Conservation (phyloP, 2,888 invertebrate genomes). For the Mythimna ferrago region DNA sequence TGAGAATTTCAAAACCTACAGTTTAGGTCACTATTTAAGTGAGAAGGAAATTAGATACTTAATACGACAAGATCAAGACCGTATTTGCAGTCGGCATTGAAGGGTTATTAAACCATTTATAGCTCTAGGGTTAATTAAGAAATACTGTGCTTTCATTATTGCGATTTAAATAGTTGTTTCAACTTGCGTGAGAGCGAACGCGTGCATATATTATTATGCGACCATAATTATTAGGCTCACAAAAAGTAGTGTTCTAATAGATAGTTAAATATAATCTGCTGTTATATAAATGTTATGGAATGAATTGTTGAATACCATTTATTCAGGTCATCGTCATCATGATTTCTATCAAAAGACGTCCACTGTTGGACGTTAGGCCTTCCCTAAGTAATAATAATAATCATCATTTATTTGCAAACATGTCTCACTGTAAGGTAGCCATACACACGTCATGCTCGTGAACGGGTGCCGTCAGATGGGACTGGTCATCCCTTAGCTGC, state of each 20-base stretch:
- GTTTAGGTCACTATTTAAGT: slow-evolving; percentile 7
- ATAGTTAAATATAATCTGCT: background rate
- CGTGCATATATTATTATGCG: slow-evolving; percentile 22
- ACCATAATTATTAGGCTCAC: slow-evolving; percentile 18
- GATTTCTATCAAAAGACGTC: too few species aligned
- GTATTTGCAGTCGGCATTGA: slow-evolving; percentile 16
- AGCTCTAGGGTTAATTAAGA: slow-evolving; percentile 1
- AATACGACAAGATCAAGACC: slow-evolving; percentile 18
- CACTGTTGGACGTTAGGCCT: too few species aligned
- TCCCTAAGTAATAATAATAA: too few species aligned
- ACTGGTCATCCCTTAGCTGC: too few species aligned
- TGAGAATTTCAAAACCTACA: slow-evolving; percentile 30
- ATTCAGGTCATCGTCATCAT: background rate
- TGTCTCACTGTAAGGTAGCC: too few species aligned
- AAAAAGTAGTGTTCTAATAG: slow-evolving; percentile 15
- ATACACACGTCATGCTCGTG: too few species aligned
- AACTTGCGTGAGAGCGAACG: slow-evolving; percentile 5
- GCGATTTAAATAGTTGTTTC: slow-evolving; percentile 37
- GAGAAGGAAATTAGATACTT: slow-evolving; percentile 26
- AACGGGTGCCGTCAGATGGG: too few species aligned
- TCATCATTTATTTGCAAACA: too few species aligned
- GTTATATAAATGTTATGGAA: background rate
- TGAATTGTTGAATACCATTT: background rate
- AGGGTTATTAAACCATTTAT: slow-evolving; percentile 34
- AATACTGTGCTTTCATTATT: slow-evolving; percentile 17